phyloP scores from a whole-genome alignment of 2,113 vertebrate species.

The Sylvilagus bachmani region DNA sequence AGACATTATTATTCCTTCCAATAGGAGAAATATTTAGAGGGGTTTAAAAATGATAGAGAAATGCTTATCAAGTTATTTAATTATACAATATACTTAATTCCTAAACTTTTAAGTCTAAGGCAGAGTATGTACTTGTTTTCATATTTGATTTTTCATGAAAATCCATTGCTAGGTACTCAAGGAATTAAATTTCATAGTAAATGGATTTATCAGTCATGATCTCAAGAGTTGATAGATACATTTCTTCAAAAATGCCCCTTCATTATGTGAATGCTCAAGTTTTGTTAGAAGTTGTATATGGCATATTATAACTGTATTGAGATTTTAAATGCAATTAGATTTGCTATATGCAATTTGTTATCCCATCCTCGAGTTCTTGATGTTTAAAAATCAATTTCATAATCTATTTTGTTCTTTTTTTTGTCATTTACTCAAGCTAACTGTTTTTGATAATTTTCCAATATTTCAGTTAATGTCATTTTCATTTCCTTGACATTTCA shows the following conservation, averaged over 20 bases:
- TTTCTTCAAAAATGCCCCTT: neutral
- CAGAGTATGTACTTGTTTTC: neutral
- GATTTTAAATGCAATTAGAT: slow-evolving; percentile 17
- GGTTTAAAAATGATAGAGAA: neutral
- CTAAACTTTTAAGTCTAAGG: neutral
- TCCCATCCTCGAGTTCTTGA: neutral
- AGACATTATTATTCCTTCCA: neutral
- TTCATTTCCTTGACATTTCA: slow-evolving; percentile 43
- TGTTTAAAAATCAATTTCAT: slow-evolving; percentile 7
- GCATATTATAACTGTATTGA: slow-evolving; percentile 6
- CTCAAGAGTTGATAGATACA: neutral
- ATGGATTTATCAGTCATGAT: neutral
- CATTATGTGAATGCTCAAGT: neutral
- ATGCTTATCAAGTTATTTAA: slow-evolving; percentile 24
- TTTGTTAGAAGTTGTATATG: slow-evolving; percentile 3
- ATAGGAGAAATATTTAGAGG: neutral
- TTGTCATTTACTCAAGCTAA: neutral
- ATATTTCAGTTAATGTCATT: neutral
- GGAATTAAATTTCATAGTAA: neutral
- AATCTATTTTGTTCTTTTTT: neutral
- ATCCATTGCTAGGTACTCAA: neutral
- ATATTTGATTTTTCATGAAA: slow-evolving; percentile 6
- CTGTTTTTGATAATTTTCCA: neutral
- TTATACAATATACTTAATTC: neutral
- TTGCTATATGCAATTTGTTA: neutral